Conservation (phyloP, 2,113 vertebrate genomes). For the Silurus meridionalis region DNA sequence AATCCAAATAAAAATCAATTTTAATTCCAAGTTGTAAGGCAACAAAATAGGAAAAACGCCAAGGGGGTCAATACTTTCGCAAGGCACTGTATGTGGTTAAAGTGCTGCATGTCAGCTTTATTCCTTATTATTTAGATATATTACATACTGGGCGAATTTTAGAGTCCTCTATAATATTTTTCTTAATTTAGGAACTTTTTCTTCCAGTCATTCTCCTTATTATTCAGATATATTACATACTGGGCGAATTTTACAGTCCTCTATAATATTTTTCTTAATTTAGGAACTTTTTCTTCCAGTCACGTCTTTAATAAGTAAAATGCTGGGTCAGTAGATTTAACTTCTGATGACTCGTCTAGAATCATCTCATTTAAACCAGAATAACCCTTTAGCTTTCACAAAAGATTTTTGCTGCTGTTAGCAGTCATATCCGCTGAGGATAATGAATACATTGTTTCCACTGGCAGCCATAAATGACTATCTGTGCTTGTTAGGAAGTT, state of each 20-base stretch:
- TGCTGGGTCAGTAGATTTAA: neutral
- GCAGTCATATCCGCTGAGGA: neutral
- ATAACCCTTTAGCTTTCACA: neutral
- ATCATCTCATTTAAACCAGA: neutral
- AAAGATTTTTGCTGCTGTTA: neutral
- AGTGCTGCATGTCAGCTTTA: neutral
- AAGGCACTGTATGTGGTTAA: neutral
- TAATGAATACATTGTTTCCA: neutral
- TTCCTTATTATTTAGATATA: neutral
- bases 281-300: neutral
- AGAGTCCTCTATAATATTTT: neutral
- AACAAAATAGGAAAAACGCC: too few relatives aligned
- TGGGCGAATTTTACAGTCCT: neutral
- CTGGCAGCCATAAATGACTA: constrained; percentile 7
- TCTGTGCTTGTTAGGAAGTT: neutral
- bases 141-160: neutral
- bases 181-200: neutral
- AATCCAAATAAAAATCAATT: too few relatives aligned
- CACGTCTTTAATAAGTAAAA: neutral
- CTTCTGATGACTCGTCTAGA: neutral
- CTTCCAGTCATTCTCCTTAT: neutral
- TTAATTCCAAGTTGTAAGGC: too few relatives aligned
- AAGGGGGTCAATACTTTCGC: too few relatives aligned
- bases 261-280: neutral
- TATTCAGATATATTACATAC: neutral